phyloP scores from a whole-genome alignment of 2,113 vertebrate species.

The Mirza zaza region DNA sequence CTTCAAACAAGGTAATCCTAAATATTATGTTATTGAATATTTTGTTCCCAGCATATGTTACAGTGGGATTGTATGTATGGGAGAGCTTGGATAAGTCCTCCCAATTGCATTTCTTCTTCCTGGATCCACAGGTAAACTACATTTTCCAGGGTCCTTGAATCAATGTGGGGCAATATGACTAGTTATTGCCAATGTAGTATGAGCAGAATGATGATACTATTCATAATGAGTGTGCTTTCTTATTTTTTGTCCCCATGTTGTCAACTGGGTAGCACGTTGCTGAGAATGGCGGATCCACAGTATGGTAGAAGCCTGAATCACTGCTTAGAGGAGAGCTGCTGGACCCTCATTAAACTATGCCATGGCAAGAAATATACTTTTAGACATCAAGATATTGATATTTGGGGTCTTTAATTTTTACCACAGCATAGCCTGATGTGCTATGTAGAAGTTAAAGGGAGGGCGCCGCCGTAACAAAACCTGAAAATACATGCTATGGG shows the following conservation, averaged over 20 bases:
- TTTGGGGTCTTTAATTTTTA: background rate
- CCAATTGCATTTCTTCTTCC: background rate
- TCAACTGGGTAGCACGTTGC: background rate
- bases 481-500: background rate
- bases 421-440: no score
- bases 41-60: background rate
- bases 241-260: background rate
- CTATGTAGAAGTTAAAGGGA: background rate
- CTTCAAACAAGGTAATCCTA: background rate
- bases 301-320: background rate
- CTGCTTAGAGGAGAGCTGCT: background rate
- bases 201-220: background rate
- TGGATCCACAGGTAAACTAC: background rate
- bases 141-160: background rate
- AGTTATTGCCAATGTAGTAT: background rate
- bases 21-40: background rate
- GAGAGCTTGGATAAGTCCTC: background rate
- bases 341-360: background rate
- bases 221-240: background rate
- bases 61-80: background rate
- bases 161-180: background rate
- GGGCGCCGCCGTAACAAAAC: no score
- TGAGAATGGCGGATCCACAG: background rate
- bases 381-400: background rate
- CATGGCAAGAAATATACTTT: background rate